Conservation (phyloP, 2,797 vertebrate genomes). For the Crypturellus tataupa region DNA sequence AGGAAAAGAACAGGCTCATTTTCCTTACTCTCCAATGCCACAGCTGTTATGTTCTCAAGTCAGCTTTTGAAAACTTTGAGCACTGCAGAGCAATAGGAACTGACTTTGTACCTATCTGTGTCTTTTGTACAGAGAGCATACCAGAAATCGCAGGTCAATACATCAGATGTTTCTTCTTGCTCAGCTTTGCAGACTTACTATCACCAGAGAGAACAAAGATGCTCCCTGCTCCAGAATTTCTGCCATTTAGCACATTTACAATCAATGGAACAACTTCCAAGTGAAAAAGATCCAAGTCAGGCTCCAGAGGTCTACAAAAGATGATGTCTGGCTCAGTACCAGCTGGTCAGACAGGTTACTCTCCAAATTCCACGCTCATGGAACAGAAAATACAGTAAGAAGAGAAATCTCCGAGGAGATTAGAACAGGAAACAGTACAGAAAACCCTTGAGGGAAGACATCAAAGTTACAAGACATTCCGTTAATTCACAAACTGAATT, state of each 20-base stretch:
- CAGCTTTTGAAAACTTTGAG: not conserved
- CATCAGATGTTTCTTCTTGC: not conserved
- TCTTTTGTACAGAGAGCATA: not conserved
- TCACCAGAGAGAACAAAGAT: not conserved
- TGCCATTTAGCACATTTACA: not conserved
- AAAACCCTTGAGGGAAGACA: not conserved
- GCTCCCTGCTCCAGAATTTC: slow-evolving; percentile 25
- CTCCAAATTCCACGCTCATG: not conserved
- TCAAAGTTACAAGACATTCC: not conserved
- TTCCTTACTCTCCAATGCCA: not conserved
- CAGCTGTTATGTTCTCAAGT: not conserved
- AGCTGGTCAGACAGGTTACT: slow-evolving; percentile 22
- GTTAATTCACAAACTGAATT: not conserved
- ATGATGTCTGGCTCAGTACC: slow-evolving; percentile 12
- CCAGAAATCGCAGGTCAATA: not conserved
- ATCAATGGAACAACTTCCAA: not conserved
- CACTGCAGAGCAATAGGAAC: not conserved
- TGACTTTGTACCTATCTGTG: not conserved
- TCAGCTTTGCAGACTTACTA: not conserved
- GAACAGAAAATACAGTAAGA: not conserved
- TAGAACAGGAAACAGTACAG: not conserved
- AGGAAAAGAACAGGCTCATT: not conserved
- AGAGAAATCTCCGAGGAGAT: slow-evolving; percentile 10
- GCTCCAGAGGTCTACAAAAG: slow-evolving; percentile 13
- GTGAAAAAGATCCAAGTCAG: slow-evolving; percentile 12